Evolutionary conservation across 2,797 vertebrate genomes (phyloP), one percentile per base, ranked within the genome.

Genomic region (Acanthurus tractus): DNA sequence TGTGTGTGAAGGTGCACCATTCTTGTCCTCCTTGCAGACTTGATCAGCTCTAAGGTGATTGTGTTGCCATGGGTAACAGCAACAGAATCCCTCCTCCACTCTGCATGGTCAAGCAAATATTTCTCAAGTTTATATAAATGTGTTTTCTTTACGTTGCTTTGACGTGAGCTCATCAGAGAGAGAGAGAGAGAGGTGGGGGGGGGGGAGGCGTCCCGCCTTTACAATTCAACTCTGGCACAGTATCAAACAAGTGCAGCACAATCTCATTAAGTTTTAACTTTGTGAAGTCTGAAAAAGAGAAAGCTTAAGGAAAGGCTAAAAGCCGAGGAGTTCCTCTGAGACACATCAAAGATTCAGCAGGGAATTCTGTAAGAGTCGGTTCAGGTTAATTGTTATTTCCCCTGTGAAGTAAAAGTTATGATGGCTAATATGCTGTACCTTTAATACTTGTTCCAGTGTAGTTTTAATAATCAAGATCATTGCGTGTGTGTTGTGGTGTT

Each of bases 11-110:
- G 53, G 64, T 76, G 46, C 67, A 3, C 64, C 22, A 9, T 71
- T 62, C 50, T 54, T 25, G 5, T 69, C 64, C 55, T 77, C 63
- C 66, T 42, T 34, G 49, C 62, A 71, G 67, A 81, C 52, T 55
- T 63, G 49, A 75, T 79, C 42, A 63, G 58, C 62, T 67, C 70
- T 62, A 22, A 62, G 57, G 78, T 81, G 81, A 86, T 54, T 45
- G 20, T 57, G 86, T 84, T 84, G 83, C 80, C 48, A 83, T 70
- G 72, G 84, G 68, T 42, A 73, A 82, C 77, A 13, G 83, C 34
- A 63, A 36, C 65, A 57, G 25, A 57, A 61, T 63, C 58, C 18
- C 56, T 78, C 63, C 44, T 59, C 22, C 44, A 18, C 14, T 49
- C 53, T 52, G 48, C 54, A 53, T 42, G 52, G 55, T 66, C 74